Percentiles rank a stretch among this genome's conserved stretches.
Evolutionary conservation across 1,140 invertebrate genomes (phyloP).

Genomic region (Neodiprion lecontei): DNA sequence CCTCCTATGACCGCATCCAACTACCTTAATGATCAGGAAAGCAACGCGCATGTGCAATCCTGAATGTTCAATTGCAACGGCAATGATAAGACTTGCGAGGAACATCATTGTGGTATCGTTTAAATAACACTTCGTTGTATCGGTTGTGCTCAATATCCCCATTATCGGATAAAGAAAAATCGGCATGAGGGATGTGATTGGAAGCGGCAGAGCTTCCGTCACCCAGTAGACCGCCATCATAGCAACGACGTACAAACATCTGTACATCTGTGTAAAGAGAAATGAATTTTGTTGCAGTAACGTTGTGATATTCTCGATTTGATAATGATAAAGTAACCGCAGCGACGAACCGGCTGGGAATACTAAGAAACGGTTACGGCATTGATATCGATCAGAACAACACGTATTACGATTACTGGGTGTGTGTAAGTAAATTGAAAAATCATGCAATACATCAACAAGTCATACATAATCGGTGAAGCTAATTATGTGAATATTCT

Average conservation of each 20-base stretch:
- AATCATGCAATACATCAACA: no score
- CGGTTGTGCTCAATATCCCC: slow-evolving; percentile 70
- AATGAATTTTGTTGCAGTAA: not conserved
- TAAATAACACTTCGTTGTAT: slow-evolving; percentile 75
- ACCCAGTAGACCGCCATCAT: slow-evolving; percentile 89
- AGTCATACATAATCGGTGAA: no score
- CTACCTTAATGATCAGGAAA: slow-evolving; percentile 76
- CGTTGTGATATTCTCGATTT: no score
- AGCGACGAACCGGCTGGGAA: no score
- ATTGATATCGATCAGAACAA: no score
- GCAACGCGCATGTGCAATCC: slow-evolving; percentile 86
- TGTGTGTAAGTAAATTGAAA: no score
- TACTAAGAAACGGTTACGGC: no score
- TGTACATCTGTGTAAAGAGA: slow-evolving; percentile 59
- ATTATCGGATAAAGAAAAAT: slow-evolving; percentile 82
- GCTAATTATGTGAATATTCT: no score
- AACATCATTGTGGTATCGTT: slow-evolving; percentile 91
- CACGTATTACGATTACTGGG: no score
- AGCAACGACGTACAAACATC: slow-evolving; percentile 80
- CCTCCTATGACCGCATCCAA: slow-evolving; percentile 77
- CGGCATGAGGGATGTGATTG: slow-evolving; percentile 83
- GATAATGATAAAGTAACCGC: no score
- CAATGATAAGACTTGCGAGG: slow-evolving; percentile 81
- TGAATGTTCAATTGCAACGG: slow-evolving; percentile 84
- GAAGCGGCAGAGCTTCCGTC: slow-evolving; percentile 79